These are phyloP conservation scores for Enteromius treurensis DNA, from an alignment of 2,797 vertebrate genomes.

Conservation along the genomic window DNA sequence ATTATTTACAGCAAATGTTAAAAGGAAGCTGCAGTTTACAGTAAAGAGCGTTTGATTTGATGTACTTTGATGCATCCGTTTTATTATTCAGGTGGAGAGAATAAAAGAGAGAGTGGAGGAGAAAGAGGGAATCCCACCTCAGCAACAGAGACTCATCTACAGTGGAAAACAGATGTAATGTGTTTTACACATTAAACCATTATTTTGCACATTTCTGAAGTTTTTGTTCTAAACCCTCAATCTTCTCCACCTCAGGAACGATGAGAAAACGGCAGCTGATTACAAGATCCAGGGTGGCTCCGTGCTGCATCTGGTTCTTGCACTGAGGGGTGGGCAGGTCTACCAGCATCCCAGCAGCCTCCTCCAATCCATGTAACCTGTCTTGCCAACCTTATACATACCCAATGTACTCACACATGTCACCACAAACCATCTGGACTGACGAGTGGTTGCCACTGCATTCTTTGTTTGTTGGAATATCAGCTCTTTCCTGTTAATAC, in stretches of 20 bases:
- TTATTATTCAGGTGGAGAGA: constrained; percentile 84
- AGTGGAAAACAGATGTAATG: constrained; percentile 94
- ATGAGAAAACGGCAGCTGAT: constrained; percentile 92
- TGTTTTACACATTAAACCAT: neutral
- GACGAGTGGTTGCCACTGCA: constrained; percentile 1
- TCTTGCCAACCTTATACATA: constrained; percentile 43
- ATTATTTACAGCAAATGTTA: neutral
- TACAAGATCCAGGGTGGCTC: constrained; percentile 95
- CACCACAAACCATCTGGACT: neutral
- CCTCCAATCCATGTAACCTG: constrained; percentile 58
- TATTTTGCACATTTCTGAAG: neutral
- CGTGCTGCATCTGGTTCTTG: constrained; percentile 90
- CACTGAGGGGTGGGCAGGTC: constrained; percentile 82
- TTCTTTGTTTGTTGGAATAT: constrained; percentile 33
- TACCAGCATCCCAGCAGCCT: constrained; percentile 34
- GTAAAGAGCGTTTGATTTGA: neutral
- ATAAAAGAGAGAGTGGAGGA: constrained; percentile 96
- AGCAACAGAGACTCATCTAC: constrained; percentile 94
- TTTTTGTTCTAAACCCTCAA: neutral
- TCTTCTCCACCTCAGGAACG: constrained; percentile 78
- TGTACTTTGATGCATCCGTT: neutral
- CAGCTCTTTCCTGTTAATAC: constrained; percentile 36
- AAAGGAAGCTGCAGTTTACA: neutral
- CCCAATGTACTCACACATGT: constrained; percentile 26
- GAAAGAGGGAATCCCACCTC: constrained; percentile 93